These are phyloP conservation scores for Hypomesus transpacificus DNA, from an alignment of 2,113 vertebrate species.

Conservation along the genomic window DNA sequence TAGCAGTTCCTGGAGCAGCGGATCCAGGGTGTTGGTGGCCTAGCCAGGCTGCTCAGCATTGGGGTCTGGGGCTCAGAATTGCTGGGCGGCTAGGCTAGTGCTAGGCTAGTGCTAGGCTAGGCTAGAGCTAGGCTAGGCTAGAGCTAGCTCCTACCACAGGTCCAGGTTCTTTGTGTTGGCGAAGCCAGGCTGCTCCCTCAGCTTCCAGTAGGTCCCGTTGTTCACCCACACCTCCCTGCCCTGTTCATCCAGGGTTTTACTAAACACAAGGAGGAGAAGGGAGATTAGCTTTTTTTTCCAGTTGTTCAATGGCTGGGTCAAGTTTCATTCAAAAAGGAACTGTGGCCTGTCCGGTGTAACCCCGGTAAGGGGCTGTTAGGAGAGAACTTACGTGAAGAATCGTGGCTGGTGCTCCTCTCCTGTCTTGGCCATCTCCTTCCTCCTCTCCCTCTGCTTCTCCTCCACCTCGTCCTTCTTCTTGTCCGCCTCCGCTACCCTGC, in stretches of 20 bases:
- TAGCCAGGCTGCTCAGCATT: not conserved
- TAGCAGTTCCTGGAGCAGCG: not conserved
- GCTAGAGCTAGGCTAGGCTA: no score
- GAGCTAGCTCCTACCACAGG: constrained; percentile 71
- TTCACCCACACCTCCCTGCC: constrained; percentile 84
- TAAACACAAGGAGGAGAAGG: constrained; percentile 40
- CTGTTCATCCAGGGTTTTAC: constrained; percentile 70
- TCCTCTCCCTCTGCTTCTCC: constrained; percentile 83
- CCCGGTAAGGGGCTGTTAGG: not conserved
- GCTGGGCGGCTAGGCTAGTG: not conserved
- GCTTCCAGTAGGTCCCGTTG: constrained; percentile 85
- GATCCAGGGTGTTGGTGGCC: not conserved
- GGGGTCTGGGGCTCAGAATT: no score
- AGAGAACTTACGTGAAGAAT: constrained; percentile 81
- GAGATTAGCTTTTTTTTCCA: not conserved
- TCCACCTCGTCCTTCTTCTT: constrained; percentile 86
- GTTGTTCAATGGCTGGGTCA: not conserved
- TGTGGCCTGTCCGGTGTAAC: not conserved
- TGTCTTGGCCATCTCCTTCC: constrained; percentile 84
- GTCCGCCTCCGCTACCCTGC: constrained; percentile 80
- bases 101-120: no score
- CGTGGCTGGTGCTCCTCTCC: constrained; percentile 81
- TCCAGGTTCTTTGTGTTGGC: constrained; percentile 77
- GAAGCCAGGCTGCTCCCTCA: constrained; percentile 82
- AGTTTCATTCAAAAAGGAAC: not conserved